Base-by-base conservation (phyloP, 1,140 invertebrate genomes). In the Calliopsis andreniformis region DNA sequence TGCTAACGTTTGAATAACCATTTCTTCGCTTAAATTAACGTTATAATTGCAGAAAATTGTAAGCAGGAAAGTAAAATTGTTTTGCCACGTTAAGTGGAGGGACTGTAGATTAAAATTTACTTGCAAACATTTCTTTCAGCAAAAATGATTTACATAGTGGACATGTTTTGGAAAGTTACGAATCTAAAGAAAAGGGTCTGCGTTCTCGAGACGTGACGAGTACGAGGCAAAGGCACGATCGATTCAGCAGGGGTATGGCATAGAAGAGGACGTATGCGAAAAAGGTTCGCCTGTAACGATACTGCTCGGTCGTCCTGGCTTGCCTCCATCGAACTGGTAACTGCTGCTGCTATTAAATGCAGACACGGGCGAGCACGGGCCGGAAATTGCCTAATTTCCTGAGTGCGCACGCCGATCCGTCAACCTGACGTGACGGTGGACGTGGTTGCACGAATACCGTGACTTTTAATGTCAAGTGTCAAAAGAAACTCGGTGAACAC, bases 351-450 rank as follows among this genome's bases (percentile, higher is more conserved):
- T 91, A 90, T 91, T 91, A 92, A 92, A 90, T 87, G 89, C 89
- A 91, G 89, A 89, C 89, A 91, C 89, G 90, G 91, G 90, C 88
- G 88, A 87, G 89, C 88, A 89, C 89, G 80, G 88, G 68, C 90
- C 89, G 91, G 91, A 92, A 92, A 92, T 92, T 92, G 90, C 91
- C 91, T 92, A 92, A 92, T 92, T 92, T 92, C 91, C 91, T 92
- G 90, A 92, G 87, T 92, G 91, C 89, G 89, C 91, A 87, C 90
- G 89, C 89, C 91, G 89, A 92, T 92, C 90, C 89, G 90, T 92
- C 91, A 92, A 89, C 88, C 84, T 92, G 90, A 92, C 89, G 86
- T 90, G 87, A 90, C 89, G 86, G 88, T 3, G 78, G 89, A 91
- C 88, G 89, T 89, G 85, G 86, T 85, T 86, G 89, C 89, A 89